Evolutionary conservation across 2,888 invertebrate genomes (phyloP), one percentile per base, ranked within the genome.

Genomic region (Drosophila affinis): DNA sequence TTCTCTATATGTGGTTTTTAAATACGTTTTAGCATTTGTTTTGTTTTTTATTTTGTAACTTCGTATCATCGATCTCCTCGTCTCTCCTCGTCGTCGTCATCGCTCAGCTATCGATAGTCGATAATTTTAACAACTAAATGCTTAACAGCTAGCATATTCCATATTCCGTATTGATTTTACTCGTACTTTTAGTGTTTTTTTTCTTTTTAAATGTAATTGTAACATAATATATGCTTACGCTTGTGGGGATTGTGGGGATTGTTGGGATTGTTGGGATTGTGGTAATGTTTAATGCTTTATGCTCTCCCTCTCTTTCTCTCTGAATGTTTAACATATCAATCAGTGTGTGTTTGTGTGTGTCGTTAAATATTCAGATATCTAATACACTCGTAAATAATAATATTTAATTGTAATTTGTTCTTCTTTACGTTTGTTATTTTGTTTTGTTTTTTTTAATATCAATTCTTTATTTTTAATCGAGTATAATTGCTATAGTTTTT

Each of bases 401-500:
- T 24, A 51, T 70, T 59, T 52, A 70, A 70, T 51, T 70, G 68
- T 82, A 80, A 80, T 78, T 79, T 70, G 73, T 70, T 70, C 24
- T 67, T 71, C 24, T 51, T 55, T 64, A 68, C 68, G 21, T 76
- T 29, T 48, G 44, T 51, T n/a, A 59, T 72, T 72, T 39, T 39
- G 34, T 21, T 21, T 21, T 21, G 21, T 61, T 71, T 62, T 49
- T 49, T 77, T 78, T 83, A 79, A 84, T 71, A 82, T 83, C 65
- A 57, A 60, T 57, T 75, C 62, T 69, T 64, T 78, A 81, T 59
- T 54, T 45, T 58, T 70, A 69, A 78, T 72, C 69, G 69, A 72
- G 70, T 83, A 84, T 89, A 89, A 90, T 89, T 90, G 89, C 89
- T 89, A 88, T 90, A 88, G 89, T 87, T 85, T 59, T 64, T 77